These are phyloP conservation scores for Torymus tubicola DNA, from an alignment of 2,888 invertebrate species.

Conservation along the genomic window DNA sequence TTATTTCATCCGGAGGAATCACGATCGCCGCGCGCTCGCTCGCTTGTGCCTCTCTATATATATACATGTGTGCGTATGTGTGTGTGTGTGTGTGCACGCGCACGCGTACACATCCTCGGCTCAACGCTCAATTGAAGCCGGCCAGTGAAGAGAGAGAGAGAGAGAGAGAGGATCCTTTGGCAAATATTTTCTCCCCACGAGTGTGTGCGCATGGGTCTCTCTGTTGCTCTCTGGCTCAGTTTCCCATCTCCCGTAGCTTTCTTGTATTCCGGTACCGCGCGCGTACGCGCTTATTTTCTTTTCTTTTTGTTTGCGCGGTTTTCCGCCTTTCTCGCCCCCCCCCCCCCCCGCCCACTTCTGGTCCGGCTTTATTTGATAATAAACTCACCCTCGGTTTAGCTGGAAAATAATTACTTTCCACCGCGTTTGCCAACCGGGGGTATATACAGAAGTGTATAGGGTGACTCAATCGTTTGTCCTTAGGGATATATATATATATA, in stretches of 20 bases:
- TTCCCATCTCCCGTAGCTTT: not conserved
- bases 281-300: constrained; percentile 23
- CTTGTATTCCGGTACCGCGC: not conserved
- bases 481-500: too few relatives aligned
- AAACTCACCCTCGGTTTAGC: not conserved
- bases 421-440: not conserved
- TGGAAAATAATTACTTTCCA: constrained; percentile 26
- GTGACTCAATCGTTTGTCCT: too few relatives aligned
- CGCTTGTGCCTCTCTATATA: constrained; percentile 1
- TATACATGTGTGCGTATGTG: not conserved
- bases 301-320: constrained; percentile 14
- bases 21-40: constrained; percentile 27
- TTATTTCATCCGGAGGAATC: constrained; percentile 61
- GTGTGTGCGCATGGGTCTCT: not conserved
- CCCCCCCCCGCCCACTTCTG: too few relatives aligned
- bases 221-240: not conserved
- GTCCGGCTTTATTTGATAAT: constrained; percentile 4
- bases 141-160: not conserved
- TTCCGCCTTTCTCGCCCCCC: too few relatives aligned
- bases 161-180: constrained; percentile 44
- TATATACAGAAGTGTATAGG: too few relatives aligned
- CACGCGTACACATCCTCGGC: not conserved
- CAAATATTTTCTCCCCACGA: constrained; percentile 52
- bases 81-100: not conserved
- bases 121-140: constrained; percentile 24